These are phyloP conservation scores for Brevimyrus niger DNA, from an alignment of 2,113 vertebrate species.

Conservation along the genomic window DNA sequence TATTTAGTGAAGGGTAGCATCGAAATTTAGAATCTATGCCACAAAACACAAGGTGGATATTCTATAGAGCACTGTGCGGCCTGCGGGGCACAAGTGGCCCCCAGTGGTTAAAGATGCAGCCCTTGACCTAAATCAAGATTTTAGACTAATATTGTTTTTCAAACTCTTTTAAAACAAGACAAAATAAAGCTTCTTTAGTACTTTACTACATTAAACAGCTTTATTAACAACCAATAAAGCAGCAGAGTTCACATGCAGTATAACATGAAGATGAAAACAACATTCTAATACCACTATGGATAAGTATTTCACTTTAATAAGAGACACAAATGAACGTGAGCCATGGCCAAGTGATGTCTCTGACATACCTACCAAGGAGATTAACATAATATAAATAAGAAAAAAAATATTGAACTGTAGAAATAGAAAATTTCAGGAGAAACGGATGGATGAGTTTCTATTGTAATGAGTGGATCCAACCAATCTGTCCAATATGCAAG, in stretches of 20 bases:
- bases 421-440: too few relatives aligned
- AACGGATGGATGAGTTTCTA: too few relatives aligned
- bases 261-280: background rate
- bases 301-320: background rate
- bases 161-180: background rate
- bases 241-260: background rate
- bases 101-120: background rate
- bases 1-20: background rate
- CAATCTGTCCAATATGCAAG: too few relatives aligned
- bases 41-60: background rate
- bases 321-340: background rate
- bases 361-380: too few relatives aligned
- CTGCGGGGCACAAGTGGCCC: background rate
- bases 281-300: background rate
- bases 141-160: background rate
- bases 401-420: too few relatives aligned
- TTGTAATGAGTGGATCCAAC: too few relatives aligned
- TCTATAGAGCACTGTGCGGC: background rate
- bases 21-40: background rate
- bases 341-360: too few relatives aligned
- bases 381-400: too few relatives aligned
- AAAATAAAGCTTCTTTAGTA: background rate
- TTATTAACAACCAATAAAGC: background rate
- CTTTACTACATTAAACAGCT: background rate
- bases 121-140: background rate